A percentile compares a stretch with the other conserved stretches of the same genome.
These are phyloP conservation scores for Eudyptes chrysolophus DNA, from an alignment of 2,113 vertebrate species.

Conservation along the genomic window DNA sequence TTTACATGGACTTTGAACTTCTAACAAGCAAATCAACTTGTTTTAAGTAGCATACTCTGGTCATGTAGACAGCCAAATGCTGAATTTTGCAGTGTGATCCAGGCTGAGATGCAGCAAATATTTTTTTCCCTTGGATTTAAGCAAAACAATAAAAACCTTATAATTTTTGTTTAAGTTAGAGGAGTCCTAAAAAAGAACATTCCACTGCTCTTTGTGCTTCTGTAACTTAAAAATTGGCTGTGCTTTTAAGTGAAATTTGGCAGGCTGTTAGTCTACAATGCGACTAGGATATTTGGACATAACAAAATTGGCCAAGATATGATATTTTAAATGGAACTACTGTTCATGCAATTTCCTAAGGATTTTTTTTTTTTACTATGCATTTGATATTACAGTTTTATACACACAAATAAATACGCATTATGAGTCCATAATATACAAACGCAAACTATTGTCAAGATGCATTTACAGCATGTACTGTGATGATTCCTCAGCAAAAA, in stretches of 20 bases:
- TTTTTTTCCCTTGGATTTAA: conserved; percentile 31
- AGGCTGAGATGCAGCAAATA: conserved; percentile 36
- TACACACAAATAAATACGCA: conserved; percentile 75
- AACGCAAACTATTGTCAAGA: conserved; percentile 75
- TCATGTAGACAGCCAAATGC: conserved; percentile 26
- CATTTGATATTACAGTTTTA: conserved; percentile 69
- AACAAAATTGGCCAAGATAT: conserved; percentile 77
- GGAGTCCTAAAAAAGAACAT: conserved; percentile 67
- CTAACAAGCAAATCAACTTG: conserved; percentile 25
- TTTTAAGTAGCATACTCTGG: conserved; percentile 10
- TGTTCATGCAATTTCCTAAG: conserved; percentile 70
- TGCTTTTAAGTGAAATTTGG: conserved; percentile 70
- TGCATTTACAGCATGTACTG: conserved; percentile 66
- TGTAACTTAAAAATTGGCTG: conserved; percentile 71
- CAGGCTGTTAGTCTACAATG: conserved; percentile 68
- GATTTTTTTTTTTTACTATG: conserved; percentile 36
- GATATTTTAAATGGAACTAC: conserved; percentile 75
- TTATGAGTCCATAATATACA: conserved; percentile 74
- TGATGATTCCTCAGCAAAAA: conserved; percentile 76
- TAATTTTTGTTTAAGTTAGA: conserved; percentile 63
- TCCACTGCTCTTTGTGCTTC: conserved; percentile 70
- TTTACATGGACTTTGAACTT: conserved; percentile 42
- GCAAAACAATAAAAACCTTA: conserved; percentile 64
- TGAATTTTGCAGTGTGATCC: background rate
- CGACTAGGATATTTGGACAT: conserved; percentile 75